Conservation (phyloP, 2,797 vertebrate genomes). For the Mormyrops boulengeri region DNA sequence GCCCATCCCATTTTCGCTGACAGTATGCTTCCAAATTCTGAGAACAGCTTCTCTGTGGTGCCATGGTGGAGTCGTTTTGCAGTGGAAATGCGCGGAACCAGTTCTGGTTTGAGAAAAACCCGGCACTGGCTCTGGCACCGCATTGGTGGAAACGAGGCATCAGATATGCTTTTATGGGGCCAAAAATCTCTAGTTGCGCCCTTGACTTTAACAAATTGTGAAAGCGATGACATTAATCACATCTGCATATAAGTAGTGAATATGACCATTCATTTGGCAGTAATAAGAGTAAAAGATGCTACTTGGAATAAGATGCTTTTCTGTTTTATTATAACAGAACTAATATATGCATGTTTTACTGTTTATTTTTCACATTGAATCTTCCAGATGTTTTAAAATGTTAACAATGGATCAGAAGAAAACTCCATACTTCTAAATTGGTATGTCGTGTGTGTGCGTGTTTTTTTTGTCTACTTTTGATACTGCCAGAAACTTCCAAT, state of each 20-base stretch:
- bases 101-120: neutral
- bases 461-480: constrained; percentile 7
- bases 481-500: neutral
- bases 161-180: neutral
- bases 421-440: neutral
- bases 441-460: neutral
- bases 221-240: neutral
- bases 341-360: neutral
- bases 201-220: neutral
- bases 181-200: neutral
- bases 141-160: neutral
- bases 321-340: neutral
- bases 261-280: neutral
- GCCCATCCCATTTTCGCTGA: neutral
- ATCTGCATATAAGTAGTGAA: neutral
- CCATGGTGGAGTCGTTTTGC: neutral
- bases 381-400: neutral
- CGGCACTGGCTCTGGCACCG: neutral
- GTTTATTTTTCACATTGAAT: neutral
- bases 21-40: neutral
- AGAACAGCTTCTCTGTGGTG: neutral
- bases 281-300: neutral
- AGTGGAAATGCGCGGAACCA: too few species aligned
- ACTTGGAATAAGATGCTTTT: neutral
- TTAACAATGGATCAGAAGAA: neutral